Base-by-base conservation (phyloP, 2,797 vertebrate genomes). In the Streptopelia turtur region DNA sequence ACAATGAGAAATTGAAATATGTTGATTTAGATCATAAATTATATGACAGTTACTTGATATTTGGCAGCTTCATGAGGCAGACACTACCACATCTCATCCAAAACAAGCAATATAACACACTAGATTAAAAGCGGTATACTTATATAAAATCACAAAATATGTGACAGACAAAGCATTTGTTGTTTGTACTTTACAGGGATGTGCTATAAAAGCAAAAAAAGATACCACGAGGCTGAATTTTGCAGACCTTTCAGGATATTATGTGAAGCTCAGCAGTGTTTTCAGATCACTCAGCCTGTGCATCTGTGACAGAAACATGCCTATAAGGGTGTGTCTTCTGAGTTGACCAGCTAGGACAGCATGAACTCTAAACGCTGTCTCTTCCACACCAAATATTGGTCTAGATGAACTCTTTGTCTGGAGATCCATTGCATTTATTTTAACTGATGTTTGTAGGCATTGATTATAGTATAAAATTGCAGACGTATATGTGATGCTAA, bases 291-390 rank as follows among this genome's bases (percentile, higher is more conserved):
- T 87, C 15, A 81, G 2, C 6, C 16, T 37, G 33, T 43, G 14
- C 0, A 1, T 33, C 20, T 65, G 18, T 89, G 33, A 61, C 18
- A 68, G 37, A 55, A 35, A 66, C 0, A 0, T n/a, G 2, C 10
- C 10, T 55, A 3, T 41, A 60, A 60, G 5, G 7, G 8, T 49
- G 3, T 49, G 15, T 76, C n/a, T 93, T 90, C 43, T 64, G 43
- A 83, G 5, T 3, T 83, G 16, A 64, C 16, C 41, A 61, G 7
- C 14, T 41, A 43, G 9, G n/a, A 61, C 9, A 78, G 12, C 9
- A 24, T n/a, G 35, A 63, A 55, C 41, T 45, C 5, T 16, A 69
- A 85, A 24, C 77, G 12, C 5, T 82, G 25, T 53, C 37, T 9
- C 4, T 76, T 78, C 16, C 76, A 20, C 16, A 37, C 6, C 1